Percentiles rank a stretch among this genome's conserved stretches.
These are phyloP conservation scores for Mustela nigripes DNA, from an alignment of 2,113 vertebrate genomes.

Conservation along the genomic window DNA sequence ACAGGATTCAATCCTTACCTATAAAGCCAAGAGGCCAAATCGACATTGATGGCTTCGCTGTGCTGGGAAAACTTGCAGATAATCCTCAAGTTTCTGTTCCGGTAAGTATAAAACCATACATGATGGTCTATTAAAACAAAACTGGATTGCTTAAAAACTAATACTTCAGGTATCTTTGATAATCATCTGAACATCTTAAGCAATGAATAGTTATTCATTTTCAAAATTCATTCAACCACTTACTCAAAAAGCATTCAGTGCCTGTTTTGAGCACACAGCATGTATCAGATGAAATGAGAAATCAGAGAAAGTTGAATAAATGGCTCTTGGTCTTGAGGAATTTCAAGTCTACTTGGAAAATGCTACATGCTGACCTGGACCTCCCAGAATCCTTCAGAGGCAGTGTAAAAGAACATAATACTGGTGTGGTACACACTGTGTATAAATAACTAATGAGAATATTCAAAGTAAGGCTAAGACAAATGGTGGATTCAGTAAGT, in stretches of 20 bases:
- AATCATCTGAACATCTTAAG: not conserved
- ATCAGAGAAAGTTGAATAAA: not conserved
- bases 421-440: not conserved
- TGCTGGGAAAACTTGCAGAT: slow-evolving; percentile 93
- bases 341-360: not conserved
- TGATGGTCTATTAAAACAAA: not conserved
- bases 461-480: not conserved
- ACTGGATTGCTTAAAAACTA: not conserved
- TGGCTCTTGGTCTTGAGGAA: not conserved
- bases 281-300: not conserved
- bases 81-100: slow-evolving; percentile 91
- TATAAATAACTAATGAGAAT: not conserved
- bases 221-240: not conserved
- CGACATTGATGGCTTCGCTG: slow-evolving; percentile 89
- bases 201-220: not conserved
- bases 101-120: slow-evolving; percentile 87
- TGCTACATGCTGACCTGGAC: not conserved
- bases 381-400: not conserved
- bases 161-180: not conserved
- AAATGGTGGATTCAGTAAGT: not conserved
- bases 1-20: slow-evolving; percentile 88
- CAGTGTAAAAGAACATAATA: not conserved
- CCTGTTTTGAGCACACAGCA: not conserved
- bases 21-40: slow-evolving; percentile 89
- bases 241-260: not conserved